Evolutionary conservation across 1,140 invertebrate genomes (phyloP), one percentile per base, ranked within the genome.

Genomic region (Bombus confusus): DNA sequence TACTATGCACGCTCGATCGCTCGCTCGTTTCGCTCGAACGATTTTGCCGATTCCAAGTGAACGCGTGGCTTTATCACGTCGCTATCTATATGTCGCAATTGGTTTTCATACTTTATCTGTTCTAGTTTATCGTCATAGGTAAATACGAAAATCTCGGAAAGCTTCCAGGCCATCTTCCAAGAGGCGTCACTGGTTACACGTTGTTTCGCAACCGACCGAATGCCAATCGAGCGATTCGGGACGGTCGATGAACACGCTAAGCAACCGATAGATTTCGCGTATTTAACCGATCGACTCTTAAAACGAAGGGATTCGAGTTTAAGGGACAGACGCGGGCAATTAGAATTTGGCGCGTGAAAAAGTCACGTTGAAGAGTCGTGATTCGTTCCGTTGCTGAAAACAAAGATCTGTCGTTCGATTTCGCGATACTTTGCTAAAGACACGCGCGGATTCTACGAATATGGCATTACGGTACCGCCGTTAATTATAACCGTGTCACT

Each of bases 401-500:
- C 31, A 34, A 31, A 9, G 3, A 1, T 8, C 22, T 28, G 37
- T 41, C 72, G 64, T 18, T 2, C 64, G 41, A 64, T 71, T 71
- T 25, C 4, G 13, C n/a, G 39, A 73, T 64, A 5, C 34, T 28
- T 43, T 25, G 8, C 6, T 37, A 25, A 5, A 10, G 37, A 43
- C 25, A 12, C 13, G 74, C 37, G 34, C 28, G 37, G 1, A 71
- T 59, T 82, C 69, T 64, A 64, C 71, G 69, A 28, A 72, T 64
- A 37, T 81, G 43, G 37, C 59, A 41, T 41, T 75, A 66, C 59
- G n/a, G n/a, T n/a, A n/a, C n/a, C n/a, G n/a, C n/a, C 71, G 59
- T 82, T 68, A 68, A 83, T 66, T 75, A 83, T 52, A 75, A 52
- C 43, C 28, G 13, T 5, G 41, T 37, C 41, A 83, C 72, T 83